Evolutionary conservation across 2,113 vertebrate species (phyloP), one percentile per base, ranked within the genome.

Genomic region (Seriola rivoliana): DNA sequence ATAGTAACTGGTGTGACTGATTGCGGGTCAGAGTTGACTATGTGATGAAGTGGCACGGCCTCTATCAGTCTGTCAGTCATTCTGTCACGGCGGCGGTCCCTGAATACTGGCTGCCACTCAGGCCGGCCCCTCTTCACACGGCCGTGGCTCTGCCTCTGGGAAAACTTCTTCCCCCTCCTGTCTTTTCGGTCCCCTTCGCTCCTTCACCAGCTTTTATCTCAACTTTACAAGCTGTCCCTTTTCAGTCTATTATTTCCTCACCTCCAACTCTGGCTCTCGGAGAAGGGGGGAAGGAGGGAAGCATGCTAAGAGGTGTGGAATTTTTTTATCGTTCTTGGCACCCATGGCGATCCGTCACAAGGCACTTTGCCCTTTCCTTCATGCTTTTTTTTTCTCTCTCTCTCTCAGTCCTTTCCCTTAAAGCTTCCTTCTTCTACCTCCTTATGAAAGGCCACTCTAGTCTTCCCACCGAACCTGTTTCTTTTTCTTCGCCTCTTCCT

Each of bases 1-100:
- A 86, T 69, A 71, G 85, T 93, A 92, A 88, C 91, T 83, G 89
- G 91, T 90, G 93, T 93, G 93, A 94, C 93, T 40, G 92, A 92
- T 93, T 69, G 80, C 62, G 82, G 92, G 84, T 94, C 90, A 86
- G 87, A 88, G 93, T 89, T 88, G 82, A 13, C 72, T 13, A 52
- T 83, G 92, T 94, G 93, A 95, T 95, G 93, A 94, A 95, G 94
- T 95, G 92, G 89, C 94, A 82, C 72, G 52, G 91, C 93, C 91
- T 94, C 93, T 89, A 90, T 93, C 92, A 93, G 70, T 92, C 90
- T 94, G 94, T 95, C 94, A 94, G 92, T 95, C 92, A 95, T 88
- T 85, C 89, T 87, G 92, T 88, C 90, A 82, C 58, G 67, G 50
- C 91, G 85, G 93, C 87, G 92, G 89, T 93, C 93, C 83, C 76